phyloP scores from a whole-genome alignment of 1,140 invertebrate species.

The Drepana arcuata region DNA sequence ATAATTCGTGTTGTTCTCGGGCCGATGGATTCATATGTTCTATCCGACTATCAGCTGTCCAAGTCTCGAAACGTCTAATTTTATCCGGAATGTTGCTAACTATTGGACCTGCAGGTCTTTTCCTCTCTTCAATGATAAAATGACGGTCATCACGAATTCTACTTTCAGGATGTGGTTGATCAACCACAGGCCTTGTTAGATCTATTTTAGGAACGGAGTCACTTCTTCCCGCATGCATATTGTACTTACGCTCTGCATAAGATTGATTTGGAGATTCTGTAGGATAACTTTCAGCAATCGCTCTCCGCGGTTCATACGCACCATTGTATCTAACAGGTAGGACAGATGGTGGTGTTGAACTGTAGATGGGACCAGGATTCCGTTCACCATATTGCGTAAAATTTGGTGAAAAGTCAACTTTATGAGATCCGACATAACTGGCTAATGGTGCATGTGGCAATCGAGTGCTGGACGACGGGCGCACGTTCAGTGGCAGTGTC shows the following conservation, averaged over 20 bases:
- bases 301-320: slow-evolving; percentile 29
- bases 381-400: slow-evolving; percentile 71
- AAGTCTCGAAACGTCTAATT: slow-evolving; percentile 60
- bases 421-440: slow-evolving; percentile 71
- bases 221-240: slow-evolving; percentile 19
- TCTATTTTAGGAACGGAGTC: slow-evolving; percentile 67
- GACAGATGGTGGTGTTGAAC: slow-evolving; percentile 22
- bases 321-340: slow-evolving; percentile 41
- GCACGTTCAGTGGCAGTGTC: slow-evolving; percentile 37
- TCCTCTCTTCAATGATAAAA: slow-evolving; percentile 58
- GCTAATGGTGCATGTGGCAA: slow-evolving; percentile 22
- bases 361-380: slow-evolving; percentile 27
- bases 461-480: slow-evolving; percentile 31
- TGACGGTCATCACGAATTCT: slow-evolving; percentile 48
- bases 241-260: slow-evolving; percentile 46
- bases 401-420: slow-evolving; percentile 80
- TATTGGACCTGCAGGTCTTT: slow-evolving; percentile 47
- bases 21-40: slow-evolving; percentile 46
- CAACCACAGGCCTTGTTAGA: slow-evolving; percentile 46
- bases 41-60: slow-evolving; percentile 59
- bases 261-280: slow-evolving; percentile 43
- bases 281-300: slow-evolving; percentile 31
- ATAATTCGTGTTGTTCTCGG: slow-evolving; percentile 53
- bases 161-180: slow-evolving; percentile 44
- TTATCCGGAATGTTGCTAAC: slow-evolving; percentile 67